Base-by-base conservation (phyloP, 2,113 vertebrate species). In the Ptychochromis oligacanthus region DNA sequence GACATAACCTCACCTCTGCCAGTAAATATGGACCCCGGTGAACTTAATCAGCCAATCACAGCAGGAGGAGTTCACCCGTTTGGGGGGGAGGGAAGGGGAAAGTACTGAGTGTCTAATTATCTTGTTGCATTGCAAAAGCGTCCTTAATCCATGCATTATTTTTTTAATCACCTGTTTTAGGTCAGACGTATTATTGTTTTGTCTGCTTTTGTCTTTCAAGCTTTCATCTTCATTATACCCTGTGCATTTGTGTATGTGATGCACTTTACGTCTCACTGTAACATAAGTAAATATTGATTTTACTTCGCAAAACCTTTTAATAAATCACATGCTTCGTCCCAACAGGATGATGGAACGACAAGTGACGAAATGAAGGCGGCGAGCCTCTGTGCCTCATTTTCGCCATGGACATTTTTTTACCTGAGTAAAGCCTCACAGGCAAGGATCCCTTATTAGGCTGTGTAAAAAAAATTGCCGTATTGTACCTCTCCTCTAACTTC, bases 61-160 rank as follows among this genome's bases (percentile, higher is more conserved):
- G 24, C 65, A 79, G 81, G 88, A 91, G 91, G 91, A 87, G 93
- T 91, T 91, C 75, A 82, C 86, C 28, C 40, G 36, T 40, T 22
- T 24, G 28, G 3, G 2, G 43, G 24, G 12, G 2, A 52, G 24
- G 12, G 13, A 7, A 62, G 4, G 6, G 15, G 36, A 6, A 52
- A 22, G 60, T 26, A 7, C 56, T 28, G 6, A 13, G 3, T 34
- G 22, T n/a, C 17, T 12, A 55, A 26, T 70, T 49, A 12, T 70
- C 15, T 28, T 22, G 46, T 17, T 46, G 52, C 4, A 10, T n/a
- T 40, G 57, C 20, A n/a, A 64, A n/a, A 40, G 4, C 46, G 4
- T 15, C 46, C 1, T 17, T 72, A 28, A 28, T 28, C 9, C 64
- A 43, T 43, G 1, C 0, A 22, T 40, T 22, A 24, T 12, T 46